phyloP scores from a whole-genome alignment of 2,888 invertebrate species.

The Drosophila infuscata region DNA sequence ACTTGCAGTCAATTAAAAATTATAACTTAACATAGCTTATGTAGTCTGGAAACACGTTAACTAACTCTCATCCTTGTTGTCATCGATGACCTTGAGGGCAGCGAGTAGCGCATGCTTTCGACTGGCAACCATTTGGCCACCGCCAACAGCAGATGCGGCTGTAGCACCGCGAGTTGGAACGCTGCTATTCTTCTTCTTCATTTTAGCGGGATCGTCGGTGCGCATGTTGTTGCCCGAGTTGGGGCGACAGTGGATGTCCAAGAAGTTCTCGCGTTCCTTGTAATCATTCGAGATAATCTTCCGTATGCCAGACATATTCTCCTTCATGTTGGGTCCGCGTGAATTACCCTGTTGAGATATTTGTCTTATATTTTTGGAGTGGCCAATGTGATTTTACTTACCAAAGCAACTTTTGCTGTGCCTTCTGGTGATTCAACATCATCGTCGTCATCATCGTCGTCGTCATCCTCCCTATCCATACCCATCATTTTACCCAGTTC shows the following conservation, averaged over 20 bases:
- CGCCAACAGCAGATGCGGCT: slow-evolving; percentile 9
- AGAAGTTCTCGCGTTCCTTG: slow-evolving; percentile 82
- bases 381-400: slow-evolving; percentile 7
- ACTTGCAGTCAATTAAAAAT: slow-evolving; percentile 59
- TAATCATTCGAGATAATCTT: slow-evolving; percentile 83
- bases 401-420: slow-evolving; percentile 13
- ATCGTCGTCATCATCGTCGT: slow-evolving; percentile 43
- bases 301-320: slow-evolving; percentile 79
- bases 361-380: not conserved
- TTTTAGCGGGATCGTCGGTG: slow-evolving; percentile 52
- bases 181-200: slow-evolving; percentile 58
- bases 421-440: slow-evolving; percentile 31
- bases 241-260: slow-evolving; percentile 83
- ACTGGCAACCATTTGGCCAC: slow-evolving; percentile 75
- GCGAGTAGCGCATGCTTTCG: slow-evolving; percentile 87
- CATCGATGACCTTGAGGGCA: slow-evolving; percentile 88
- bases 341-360: slow-evolving; percentile 30
- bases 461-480: slow-evolving; percentile 47
- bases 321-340: slow-evolving; percentile 63
- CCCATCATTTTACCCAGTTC: slow-evolving; percentile 53
- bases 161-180: slow-evolving; percentile 39
- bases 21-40: slow-evolving; percentile 68
- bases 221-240: slow-evolving; percentile 65
- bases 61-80: slow-evolving; percentile 78
- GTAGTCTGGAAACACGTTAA: slow-evolving; percentile 29